Percentiles rank a stretch among this genome's conserved stretches.
Conservation (phyloP, 2,888 invertebrate species). For the Amblyjoppa fuscipennis region DNA sequence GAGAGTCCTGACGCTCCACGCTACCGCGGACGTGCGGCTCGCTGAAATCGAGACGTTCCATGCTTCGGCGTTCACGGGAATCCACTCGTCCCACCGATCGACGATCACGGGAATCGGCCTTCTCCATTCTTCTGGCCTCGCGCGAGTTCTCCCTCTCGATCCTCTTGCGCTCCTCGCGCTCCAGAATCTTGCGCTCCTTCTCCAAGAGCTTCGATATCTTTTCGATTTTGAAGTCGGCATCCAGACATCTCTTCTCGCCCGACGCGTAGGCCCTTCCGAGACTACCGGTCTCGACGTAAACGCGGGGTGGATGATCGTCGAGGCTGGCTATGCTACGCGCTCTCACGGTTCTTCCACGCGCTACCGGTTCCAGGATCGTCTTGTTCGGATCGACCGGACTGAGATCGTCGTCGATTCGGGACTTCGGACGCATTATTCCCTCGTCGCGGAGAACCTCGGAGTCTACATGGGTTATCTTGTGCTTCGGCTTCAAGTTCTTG, state of each 20-base stretch:
- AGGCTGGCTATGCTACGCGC: constrained; percentile 82
- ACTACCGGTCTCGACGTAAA: constrained; percentile 81
- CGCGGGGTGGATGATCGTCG: constrained; percentile 77
- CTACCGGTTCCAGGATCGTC: constrained; percentile 69
- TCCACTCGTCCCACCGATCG: constrained; percentile 77
- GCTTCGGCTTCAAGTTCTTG: constrained; percentile 81
- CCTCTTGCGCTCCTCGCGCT: constrained; percentile 79
- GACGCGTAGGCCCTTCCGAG: constrained; percentile 78
- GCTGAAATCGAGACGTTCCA: constrained; percentile 74
- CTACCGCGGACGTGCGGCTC: constrained; percentile 71
- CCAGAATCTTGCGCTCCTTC: constrained; percentile 76
- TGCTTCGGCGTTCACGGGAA: constrained; percentile 74
- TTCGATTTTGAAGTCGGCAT: constrained; percentile 76
- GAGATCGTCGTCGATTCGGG: constrained; percentile 82
- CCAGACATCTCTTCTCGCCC: constrained; percentile 76
- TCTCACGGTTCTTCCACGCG: constrained; percentile 75
- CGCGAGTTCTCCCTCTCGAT: constrained; percentile 78
- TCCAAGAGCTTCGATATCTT: constrained; percentile 76
- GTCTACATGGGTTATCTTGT: constrained; percentile 83
- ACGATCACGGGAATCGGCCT: constrained; percentile 75
- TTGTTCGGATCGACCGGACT: constrained; percentile 78
- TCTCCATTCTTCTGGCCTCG: constrained; percentile 75
- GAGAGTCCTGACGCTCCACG: constrained; percentile 74
- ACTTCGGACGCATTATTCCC: constrained; percentile 84
- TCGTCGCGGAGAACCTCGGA: constrained; percentile 83